Percentiles rank a stretch among this genome's conserved stretches.
Evolutionary conservation across 2,113 vertebrate genomes (phyloP).

Genomic region (Eptatretus burgeri): DNA sequence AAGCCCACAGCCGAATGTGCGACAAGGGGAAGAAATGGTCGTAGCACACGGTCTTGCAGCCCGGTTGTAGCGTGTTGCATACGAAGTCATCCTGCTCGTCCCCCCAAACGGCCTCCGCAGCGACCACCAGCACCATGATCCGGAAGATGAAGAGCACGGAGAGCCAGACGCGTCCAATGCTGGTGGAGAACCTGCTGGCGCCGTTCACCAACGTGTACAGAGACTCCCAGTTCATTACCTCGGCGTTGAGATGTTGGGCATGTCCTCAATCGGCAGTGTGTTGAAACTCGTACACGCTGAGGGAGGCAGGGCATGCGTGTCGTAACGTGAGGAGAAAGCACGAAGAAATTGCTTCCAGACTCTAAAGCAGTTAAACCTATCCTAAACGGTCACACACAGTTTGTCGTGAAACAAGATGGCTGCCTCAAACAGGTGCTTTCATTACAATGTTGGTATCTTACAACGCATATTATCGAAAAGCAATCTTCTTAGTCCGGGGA

Average conservation of each 20-base stretch:
- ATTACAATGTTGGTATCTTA: no score
- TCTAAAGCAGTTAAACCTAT: no score
- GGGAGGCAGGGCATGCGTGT: no score
- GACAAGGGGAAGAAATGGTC: conserved; percentile 3
- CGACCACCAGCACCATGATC: conserved; percentile 6
- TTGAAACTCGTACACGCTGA: no score
- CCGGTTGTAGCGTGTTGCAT: conserved; percentile 4
- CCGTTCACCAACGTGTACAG: conserved; percentile 5
- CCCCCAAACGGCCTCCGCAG: conserved; percentile 2
- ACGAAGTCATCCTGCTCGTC: conserved; percentile 1
- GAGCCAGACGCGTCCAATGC: conserved; percentile 6
- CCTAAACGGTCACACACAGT: no score
- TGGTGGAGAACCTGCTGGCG: background rate
- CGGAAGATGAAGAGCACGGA: conserved; percentile 5
- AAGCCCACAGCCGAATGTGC: background rate
- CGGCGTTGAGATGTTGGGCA: background rate
- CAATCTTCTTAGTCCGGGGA: no score
- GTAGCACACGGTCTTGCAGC: conserved; percentile 4
- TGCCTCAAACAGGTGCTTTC: no score
- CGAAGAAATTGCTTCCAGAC: no score
- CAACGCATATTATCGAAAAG: no score
- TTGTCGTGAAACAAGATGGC: no score
- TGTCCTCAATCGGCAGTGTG: no score
- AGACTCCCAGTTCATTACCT: conserved; percentile 3
- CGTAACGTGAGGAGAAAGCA: no score